A percentile compares a stretch with the other conserved stretches of the same genome.
Evolutionary conservation across 2,797 vertebrate genomes (phyloP).

Genomic region (Leptoclinus maculatus): DNA sequence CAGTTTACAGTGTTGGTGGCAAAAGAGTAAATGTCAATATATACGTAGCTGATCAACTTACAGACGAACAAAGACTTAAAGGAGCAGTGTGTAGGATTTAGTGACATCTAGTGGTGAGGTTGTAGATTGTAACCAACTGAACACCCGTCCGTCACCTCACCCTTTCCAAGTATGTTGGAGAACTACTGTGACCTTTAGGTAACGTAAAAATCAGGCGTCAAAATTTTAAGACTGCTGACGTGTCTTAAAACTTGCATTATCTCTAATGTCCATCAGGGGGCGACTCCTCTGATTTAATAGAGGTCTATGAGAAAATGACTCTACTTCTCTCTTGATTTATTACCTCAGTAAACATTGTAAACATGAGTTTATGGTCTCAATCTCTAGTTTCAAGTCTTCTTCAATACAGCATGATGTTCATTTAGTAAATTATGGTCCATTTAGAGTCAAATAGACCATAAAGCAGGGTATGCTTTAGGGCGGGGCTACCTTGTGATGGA

Average conservation of each 20-base stretch:
- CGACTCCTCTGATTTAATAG: neutral
- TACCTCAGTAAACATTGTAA: too few relatives aligned
- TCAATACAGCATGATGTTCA: too few relatives aligned
- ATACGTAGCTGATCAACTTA: neutral
- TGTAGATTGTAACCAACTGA: neutral
- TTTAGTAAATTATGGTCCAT: too few relatives aligned
- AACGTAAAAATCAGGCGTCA: neutral
- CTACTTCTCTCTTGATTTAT: neutral
- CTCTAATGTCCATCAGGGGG: neutral
- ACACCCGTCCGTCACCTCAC: neutral
- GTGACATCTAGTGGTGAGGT: constrained; percentile 1
- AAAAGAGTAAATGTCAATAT: neutral
- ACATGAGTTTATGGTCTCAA: too few relatives aligned
- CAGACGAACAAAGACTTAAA: neutral
- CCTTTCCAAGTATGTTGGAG: neutral
- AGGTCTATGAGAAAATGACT: neutral
- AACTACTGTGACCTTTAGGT: too few relatives aligned
- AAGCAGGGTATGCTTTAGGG: too few relatives aligned
- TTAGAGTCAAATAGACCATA: too few relatives aligned
- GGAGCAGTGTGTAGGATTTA: neutral
- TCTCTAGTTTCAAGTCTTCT: too few relatives aligned
- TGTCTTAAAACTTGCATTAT: neutral
- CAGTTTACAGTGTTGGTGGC: constrained; percentile 41
- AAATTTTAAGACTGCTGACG: too few relatives aligned
- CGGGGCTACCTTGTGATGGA: neutral